Conservation (phyloP, 2,113 vertebrate genomes). For the Todiramphus saurophagus region DNA sequence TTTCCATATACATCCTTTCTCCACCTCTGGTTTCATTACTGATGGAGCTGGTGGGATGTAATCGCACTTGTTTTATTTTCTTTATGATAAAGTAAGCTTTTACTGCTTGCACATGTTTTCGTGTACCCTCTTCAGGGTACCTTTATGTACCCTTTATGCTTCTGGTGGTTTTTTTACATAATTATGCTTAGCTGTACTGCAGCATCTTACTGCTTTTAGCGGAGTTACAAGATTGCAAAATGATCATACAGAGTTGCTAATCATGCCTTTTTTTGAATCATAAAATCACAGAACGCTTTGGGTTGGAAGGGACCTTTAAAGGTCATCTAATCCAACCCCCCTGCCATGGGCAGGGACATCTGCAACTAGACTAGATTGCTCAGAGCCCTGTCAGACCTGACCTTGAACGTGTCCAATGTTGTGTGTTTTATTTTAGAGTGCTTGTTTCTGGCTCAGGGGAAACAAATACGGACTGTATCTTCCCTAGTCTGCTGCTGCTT, state of each 20-base stretch:
- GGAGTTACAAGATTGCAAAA: neutral
- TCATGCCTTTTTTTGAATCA: neutral
- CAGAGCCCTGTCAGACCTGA: accelerated
- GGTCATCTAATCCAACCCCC: neutral
- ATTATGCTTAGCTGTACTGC: neutral
- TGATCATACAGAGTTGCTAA: neutral
- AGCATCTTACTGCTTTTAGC: neutral
- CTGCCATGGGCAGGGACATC: accelerated
- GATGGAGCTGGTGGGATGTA: neutral
- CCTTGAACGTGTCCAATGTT: neutral
- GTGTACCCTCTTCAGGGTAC: neutral
- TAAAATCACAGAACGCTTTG: neutral
- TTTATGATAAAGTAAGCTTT: neutral
- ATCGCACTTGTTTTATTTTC: neutral
- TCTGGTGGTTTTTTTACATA: neutral
- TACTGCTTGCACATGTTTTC: neutral
- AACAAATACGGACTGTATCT: neutral
- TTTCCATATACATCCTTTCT: neutral
- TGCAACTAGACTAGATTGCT: neutral
- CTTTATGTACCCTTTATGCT: neutral
- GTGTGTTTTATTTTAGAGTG: neutral
- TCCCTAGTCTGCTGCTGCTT: neutral
- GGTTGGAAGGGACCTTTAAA: neutral
- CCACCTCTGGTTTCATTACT: neutral
- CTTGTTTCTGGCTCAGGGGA: neutral